Percentiles rank a stretch among this genome's conserved stretches.
These are phyloP conservation scores for Coregonus suidteri DNA, from an alignment of 2,797 vertebrate genomes.

Conservation along the genomic window DNA sequence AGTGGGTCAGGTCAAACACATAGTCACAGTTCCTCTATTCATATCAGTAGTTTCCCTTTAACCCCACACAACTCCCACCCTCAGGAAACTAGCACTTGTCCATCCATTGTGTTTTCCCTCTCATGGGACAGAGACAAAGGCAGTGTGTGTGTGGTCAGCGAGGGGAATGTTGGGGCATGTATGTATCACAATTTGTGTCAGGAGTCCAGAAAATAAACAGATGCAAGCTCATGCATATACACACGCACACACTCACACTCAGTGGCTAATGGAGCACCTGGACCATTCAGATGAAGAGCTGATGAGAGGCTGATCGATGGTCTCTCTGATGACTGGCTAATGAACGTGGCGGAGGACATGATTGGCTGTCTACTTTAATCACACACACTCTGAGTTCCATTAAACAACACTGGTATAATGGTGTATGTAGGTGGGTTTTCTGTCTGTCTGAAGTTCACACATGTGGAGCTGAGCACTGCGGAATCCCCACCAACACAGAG, in stretches of 20 bases:
- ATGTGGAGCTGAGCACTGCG: constrained; percentile 70
- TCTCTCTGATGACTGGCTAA: constrained; percentile 61
- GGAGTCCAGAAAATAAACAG: not conserved
- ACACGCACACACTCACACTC: not conserved
- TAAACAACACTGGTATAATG: constrained; percentile 21
- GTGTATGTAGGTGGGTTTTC: not conserved
- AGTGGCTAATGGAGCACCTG: constrained; percentile 27
- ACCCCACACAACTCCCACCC: constrained; percentile 11
- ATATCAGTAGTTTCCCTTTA: not conserved
- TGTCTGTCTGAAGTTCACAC: constrained; percentile 29
- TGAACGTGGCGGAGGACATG: constrained; percentile 51
- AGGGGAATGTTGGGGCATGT: constrained; percentile 11
- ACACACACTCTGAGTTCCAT: constrained; percentile 52
- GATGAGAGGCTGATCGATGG: too few species aligned
- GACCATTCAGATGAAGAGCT: constrained; percentile 34
- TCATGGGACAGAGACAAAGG: constrained; percentile 37
- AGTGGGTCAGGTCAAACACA: constrained; percentile 65
- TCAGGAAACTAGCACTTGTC: constrained; percentile 61
- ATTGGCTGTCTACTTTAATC: constrained; percentile 55
- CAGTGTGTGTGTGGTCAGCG: constrained; percentile 41
- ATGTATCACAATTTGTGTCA: not conserved
- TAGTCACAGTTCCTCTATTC: not conserved
- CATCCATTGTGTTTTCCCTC: constrained; percentile 68
- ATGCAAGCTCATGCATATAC: not conserved
- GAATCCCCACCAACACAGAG: constrained; percentile 70